Evolutionary conservation across 1,140 invertebrate species (phyloP), one percentile per base, ranked within the genome.

Genomic region (Orchestia grillus): DNA sequence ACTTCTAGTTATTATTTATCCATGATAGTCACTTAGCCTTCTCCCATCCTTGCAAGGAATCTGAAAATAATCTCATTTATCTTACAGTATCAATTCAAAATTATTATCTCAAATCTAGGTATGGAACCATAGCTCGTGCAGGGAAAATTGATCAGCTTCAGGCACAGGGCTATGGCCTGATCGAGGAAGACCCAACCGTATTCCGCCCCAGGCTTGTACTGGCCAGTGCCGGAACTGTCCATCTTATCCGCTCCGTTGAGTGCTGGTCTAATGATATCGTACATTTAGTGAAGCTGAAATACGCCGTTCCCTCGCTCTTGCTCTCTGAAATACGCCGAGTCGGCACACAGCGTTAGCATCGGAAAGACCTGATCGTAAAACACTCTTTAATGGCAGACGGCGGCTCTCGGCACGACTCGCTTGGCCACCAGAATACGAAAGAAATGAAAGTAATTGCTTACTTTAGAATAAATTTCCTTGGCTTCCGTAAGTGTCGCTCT

Each of bases 251-350:
- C 43, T 40, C 44, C 92, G 92, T 45, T 94, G 92, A 47, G 44
- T 94, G 92, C 44, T 40, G 43, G 92, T 94, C 92, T 94, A 45
- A 94, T 94, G 92, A 94, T 94, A 94, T 45, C 92, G 43, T 94
- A 45, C 43, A 45, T 94, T 94, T 94, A 45, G 43, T 90, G 88
- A 90, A 42, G 88, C 88, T 90, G 88, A 41, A 90, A 44, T 44
- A 90, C 88, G 41, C n/a, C n/a, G 15, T 90, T 44, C 88, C 43
- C 88, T 42, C 43, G 43, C 41, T 44, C 88, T 90, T 90, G 43
- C 43, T 90, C 43, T 44, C n/a, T 42, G 88, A 42, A 42, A 42
- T 90, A 90, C 43, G n/a, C 88, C 43, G 43, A 90, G 43, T 44
- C 41, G 88, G 88, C 88, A 91, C 41, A 44, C 43, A 94, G 92